These are phyloP conservation scores for Pangasianodon hypophthalmus DNA, from an alignment of 2,113 vertebrate genomes.

Conservation along the genomic window DNA sequence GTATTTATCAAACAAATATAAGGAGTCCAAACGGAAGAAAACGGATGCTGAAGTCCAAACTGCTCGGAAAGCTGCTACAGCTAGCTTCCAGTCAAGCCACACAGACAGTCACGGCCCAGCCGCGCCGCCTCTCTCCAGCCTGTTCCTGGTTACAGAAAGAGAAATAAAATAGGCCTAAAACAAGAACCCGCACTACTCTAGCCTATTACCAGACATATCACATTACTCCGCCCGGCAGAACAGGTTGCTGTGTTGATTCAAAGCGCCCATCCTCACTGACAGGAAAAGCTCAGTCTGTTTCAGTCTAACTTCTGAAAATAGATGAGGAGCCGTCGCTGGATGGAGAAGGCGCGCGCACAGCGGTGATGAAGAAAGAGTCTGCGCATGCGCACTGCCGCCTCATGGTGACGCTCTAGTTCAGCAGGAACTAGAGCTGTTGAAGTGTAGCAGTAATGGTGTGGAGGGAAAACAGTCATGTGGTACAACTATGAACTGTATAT, in stretches of 20 bases:
- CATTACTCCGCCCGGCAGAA: background rate
- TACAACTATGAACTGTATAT: background rate
- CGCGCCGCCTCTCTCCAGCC: background rate
- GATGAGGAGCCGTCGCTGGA: constrained; percentile 9
- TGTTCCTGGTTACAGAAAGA: constrained; percentile 12
- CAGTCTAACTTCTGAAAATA: constrained; percentile 31
- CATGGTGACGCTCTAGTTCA: background rate
- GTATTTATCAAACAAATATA: background rate
- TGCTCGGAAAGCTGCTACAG: constrained; percentile 18
- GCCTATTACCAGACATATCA: background rate
- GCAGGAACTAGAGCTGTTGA: background rate
- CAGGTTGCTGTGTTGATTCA: background rate
- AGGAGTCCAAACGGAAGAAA: background rate
- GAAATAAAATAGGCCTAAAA: constrained; percentile 14
- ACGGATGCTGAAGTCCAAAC: constrained; percentile 47
- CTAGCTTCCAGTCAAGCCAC: constrained; percentile 1
- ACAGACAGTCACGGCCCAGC: constrained; percentile 40
- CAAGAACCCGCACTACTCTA: background rate
- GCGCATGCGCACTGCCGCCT: constrained; percentile 39
- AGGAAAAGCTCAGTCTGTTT: background rate
- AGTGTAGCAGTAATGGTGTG: background rate
- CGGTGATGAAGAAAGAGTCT: background rate
- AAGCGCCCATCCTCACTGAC: background rate
- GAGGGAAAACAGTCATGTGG: background rate
- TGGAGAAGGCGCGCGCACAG: constrained; percentile 20